Conservation (phyloP, 2,888 invertebrate species). For the Drosophila peninsularis region DNA sequence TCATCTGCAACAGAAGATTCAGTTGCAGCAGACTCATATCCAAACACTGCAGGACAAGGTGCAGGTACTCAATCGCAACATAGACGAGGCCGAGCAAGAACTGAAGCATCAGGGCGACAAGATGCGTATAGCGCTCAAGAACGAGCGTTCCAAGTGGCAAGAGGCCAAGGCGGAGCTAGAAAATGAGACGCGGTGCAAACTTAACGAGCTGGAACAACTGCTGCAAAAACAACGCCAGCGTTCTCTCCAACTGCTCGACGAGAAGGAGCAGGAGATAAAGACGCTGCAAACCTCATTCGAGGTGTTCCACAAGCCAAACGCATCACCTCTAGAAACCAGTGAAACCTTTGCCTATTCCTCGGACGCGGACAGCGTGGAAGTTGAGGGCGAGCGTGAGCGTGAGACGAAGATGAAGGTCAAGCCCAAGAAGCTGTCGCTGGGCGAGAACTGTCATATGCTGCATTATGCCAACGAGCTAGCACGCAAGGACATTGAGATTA, state of each 20-base stretch:
- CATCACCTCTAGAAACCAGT: slow-evolving; percentile 11
- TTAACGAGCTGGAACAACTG: slow-evolving; percentile 89
- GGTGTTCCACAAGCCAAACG: slow-evolving; percentile 83
- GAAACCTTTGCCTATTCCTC: slow-evolving; percentile 61
- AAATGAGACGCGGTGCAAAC: slow-evolving; percentile 86
- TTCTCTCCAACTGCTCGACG: slow-evolving; percentile 90
- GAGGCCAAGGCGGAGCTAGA: slow-evolving; percentile 83
- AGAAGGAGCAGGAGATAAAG: slow-evolving; percentile 91
- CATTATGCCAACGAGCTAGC: slow-evolving; percentile 94
- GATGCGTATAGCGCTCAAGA: slow-evolving; percentile 85
- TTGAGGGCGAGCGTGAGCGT: slow-evolving; percentile 50
- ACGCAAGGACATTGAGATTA: slow-evolving; percentile 91
- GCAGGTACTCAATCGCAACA: slow-evolving; percentile 87
- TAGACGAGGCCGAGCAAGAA: slow-evolving; percentile 88
- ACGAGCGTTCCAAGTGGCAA: slow-evolving; percentile 82
- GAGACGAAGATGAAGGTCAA: slow-evolving; percentile 52
- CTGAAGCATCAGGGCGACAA: slow-evolving; percentile 87
- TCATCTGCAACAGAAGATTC: slow-evolving; percentile 71
- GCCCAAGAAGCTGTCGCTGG: slow-evolving; percentile 81
- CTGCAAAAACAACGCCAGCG: slow-evolving; percentile 92
- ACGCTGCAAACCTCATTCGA: slow-evolving; percentile 87
- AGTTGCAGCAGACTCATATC: slow-evolving; percentile 87
- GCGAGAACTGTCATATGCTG: slow-evolving; percentile 90
- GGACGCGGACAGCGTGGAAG: slow-evolving; percentile 74
- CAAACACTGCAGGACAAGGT: slow-evolving; percentile 89